Conservation (phyloP, 2,888 invertebrate genomes). For the Lamellibrachia satsuma region DNA sequence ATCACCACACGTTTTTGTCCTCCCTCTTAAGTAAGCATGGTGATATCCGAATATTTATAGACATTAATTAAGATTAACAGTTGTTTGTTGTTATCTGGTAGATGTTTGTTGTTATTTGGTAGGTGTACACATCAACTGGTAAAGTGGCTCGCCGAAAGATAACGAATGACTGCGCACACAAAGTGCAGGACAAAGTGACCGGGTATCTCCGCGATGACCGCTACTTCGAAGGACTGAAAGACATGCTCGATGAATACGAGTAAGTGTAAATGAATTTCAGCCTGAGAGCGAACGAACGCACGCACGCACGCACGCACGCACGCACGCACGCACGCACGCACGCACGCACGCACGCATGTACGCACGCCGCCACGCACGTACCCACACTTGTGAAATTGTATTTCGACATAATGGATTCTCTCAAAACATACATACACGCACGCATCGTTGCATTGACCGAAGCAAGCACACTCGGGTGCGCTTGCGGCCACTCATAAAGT, state of each 20-base stretch:
- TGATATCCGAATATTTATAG: too few relatives aligned
- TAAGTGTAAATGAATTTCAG: neutral
- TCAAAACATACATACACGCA: neutral
- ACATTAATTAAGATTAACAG: too few relatives aligned
- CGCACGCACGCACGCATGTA: too few relatives aligned
- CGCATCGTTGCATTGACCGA: neutral
- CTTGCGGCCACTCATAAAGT: too few relatives aligned
- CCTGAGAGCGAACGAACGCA: neutral
- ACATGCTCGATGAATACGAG: slow-evolving; percentile 14
- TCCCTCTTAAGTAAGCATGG: too few relatives aligned
- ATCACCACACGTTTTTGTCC: too few relatives aligned
- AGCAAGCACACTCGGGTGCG: too few relatives aligned
- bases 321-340: too few relatives aligned
- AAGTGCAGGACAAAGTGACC: neutral
- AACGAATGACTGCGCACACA: neutral
- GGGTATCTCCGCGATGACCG: neutral
- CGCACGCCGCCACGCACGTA: too few relatives aligned
- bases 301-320: too few relatives aligned
- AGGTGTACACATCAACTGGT: slow-evolving; percentile 19
- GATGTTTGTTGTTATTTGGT: neutral
- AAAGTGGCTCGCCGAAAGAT: neutral
- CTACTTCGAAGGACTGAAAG: slow-evolving; percentile 13
- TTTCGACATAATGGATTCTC: neutral
- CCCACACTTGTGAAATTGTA: too few relatives aligned
- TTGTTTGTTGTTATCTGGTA: too few relatives aligned